Conservation (phyloP, 2,888 invertebrate species). For the Melipona bicolor region DNA sequence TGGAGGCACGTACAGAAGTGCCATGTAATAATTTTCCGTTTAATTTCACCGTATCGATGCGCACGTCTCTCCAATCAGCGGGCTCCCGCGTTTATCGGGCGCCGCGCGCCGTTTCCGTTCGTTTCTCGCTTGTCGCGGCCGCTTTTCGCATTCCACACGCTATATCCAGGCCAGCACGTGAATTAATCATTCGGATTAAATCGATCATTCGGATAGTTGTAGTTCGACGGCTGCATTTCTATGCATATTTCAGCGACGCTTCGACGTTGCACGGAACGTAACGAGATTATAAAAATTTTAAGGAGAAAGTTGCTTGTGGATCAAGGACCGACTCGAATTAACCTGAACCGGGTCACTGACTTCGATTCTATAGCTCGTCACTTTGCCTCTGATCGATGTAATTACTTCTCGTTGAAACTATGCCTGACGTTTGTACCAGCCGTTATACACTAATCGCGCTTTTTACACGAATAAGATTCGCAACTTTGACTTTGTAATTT, state of each 20-base stretch:
- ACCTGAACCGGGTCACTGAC: not conserved
- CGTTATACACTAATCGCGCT: too few relatives aligned
- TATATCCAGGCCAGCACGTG: not conserved
- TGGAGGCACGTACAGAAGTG: not conserved
- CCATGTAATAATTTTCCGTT: conserved; percentile 43
- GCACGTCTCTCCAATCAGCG: not conserved
- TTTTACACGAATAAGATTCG: not conserved
- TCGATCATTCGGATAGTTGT: not conserved
- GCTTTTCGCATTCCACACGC: too few relatives aligned
- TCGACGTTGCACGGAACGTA: too few relatives aligned
- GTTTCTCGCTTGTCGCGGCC: not conserved
- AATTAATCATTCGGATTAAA: not conserved
- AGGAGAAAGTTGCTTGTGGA: not conserved
- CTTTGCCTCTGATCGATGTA: not conserved
- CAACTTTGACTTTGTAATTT: not conserved
- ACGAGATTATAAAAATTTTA: not conserved
- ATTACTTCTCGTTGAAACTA: not conserved
- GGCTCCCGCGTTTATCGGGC: conserved; percentile 22
- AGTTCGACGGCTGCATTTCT: not conserved
- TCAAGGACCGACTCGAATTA: not conserved
- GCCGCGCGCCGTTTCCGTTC: not conserved
- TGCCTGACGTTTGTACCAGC: not conserved
- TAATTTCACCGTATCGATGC: conserved; percentile 44
- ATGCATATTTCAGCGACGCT: not conserved
- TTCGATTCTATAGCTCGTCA: not conserved